Base-by-base conservation (phyloP, 1,140 invertebrate genomes). In the Lerema accius region DNA sequence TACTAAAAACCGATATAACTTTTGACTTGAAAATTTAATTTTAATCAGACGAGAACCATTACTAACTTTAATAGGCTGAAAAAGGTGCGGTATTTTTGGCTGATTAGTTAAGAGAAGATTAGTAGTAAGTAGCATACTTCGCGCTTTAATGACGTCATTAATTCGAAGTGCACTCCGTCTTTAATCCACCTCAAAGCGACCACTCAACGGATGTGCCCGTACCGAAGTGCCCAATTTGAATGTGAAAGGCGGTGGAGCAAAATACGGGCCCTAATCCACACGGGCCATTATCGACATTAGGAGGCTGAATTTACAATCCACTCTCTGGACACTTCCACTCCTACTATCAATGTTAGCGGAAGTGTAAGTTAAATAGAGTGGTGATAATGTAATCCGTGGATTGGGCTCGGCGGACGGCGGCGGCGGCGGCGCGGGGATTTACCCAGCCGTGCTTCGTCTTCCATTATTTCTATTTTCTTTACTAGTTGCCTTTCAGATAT, bases 211-310 rank as follows among this genome's bases (percentile, higher is more conserved):
- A 53, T 53, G 39, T 53, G 39, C 19, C 5, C 19, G 23, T 35
- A 40, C 40, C 37, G 50, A n/a, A 10, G 50, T 15, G 11, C 14
- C 17, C 51, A 37, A 55, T 55, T 55, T 55, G 51, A 55, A 55
- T 55, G 14, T 55, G 51, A 55, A 55, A 55, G 51, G 51, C 51
- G 39, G 37, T 19, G 15, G 42, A 42, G 39, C 53, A 45, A 56
- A 56, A 56, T 56, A 45, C 40, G 40, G 28, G 7, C 40, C 53
- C 43, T 56, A 43, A 56, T 56, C 43, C 40, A 13, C 53, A 45
- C 53, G 32, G 40, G 43, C 53, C 53, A 56, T 56, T 56, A 56
- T 56, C 53, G 39, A 56, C 53, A 56, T 45, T 43, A 56, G 40
- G 53, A 56, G 53, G 39, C 26, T 56, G 40, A 32, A 35, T 56